phyloP scores from a whole-genome alignment of 1,140 invertebrate species.

The Heliconius hewitsoni region DNA sequence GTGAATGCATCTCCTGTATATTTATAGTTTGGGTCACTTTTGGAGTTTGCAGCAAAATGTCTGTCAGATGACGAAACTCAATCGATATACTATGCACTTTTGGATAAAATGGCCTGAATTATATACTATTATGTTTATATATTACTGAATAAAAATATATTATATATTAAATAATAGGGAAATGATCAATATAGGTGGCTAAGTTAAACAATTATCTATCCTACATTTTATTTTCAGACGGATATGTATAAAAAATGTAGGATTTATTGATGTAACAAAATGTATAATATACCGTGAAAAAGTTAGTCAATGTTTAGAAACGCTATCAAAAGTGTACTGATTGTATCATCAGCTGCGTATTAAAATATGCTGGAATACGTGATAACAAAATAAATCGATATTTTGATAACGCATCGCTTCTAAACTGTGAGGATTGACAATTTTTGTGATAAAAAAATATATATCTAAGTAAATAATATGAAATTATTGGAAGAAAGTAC shows the following conservation, averaged over 20 bases:
- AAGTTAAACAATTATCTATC: background rate
- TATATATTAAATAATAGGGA: too few species aligned
- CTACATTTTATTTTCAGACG: background rate
- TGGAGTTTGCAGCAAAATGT: too few species aligned
- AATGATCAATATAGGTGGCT: too few species aligned
- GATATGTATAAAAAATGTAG: background rate
- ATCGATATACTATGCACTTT: too few species aligned
- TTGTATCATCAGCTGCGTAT: slow-evolving; percentile 11
- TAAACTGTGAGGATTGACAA: background rate
- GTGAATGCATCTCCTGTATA: too few species aligned
- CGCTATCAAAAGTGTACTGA: background rate
- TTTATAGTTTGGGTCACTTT: too few species aligned
- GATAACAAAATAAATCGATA: slow-evolving; percentile 17
- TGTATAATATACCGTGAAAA: background rate
- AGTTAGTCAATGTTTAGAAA: slow-evolving; percentile 16
- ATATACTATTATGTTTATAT: too few species aligned
- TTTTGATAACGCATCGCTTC: slow-evolving; percentile 9
- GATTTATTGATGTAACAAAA: background rate
- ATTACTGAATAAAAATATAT: too few species aligned
- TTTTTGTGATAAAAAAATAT: background rate
- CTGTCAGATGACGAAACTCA: too few species aligned
- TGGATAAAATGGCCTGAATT: too few species aligned
- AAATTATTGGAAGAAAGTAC: background rate
- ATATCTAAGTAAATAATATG: background rate
- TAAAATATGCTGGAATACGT: background rate